phyloP scores from a whole-genome alignment of 2,113 vertebrate species.

The Panthera leo region DNA sequence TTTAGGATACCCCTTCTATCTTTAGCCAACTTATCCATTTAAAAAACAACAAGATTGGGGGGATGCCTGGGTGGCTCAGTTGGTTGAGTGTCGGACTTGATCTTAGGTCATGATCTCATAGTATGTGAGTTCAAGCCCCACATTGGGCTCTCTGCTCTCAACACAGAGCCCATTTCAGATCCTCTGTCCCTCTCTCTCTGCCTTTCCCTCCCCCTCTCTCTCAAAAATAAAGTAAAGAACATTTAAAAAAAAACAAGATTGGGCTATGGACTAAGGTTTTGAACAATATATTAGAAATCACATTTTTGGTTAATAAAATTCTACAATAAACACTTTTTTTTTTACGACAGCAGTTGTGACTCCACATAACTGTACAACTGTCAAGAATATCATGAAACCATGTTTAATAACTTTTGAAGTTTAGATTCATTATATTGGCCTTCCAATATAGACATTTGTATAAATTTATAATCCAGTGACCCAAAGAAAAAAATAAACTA shows the following conservation, averaged over 20 bases:
- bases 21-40: neutral
- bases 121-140: neutral
- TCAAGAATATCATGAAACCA: neutral
- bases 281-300: neutral
- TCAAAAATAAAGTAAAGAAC: neutral
- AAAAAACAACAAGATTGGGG: neutral
- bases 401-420: neutral
- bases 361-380: neutral
- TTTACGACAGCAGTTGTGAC: neutral
- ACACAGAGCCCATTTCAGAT: neutral
- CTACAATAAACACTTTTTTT: neutral
- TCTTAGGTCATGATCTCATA: neutral
- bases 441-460: neutral
- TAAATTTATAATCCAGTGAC: neutral
- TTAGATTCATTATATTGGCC: neutral
- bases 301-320: neutral
- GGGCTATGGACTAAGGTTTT: neutral
- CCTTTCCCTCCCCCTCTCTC: neutral
- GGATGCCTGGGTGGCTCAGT: neutral
- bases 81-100: neutral
- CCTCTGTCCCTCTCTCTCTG: neutral
- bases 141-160: neutral
- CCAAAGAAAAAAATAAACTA: neutral
- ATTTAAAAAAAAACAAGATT: neutral
- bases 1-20: neutral